Evolutionary conservation across 2,888 invertebrate species (phyloP).

Genomic region (Nephrotoma appendiculata): DNA sequence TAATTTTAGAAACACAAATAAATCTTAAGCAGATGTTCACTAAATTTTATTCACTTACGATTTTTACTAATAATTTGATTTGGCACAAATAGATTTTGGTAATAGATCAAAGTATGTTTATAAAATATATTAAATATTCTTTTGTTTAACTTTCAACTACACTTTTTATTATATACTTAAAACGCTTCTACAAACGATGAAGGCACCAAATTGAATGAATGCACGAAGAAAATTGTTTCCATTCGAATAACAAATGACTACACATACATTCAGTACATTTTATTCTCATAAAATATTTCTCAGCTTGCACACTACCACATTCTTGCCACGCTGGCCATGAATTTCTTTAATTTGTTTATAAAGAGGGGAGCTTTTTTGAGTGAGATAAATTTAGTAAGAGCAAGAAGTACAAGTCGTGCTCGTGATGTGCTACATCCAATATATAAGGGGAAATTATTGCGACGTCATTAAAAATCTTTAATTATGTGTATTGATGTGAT

Average conservation of each 20-base stretch:
- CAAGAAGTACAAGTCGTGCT: not conserved
- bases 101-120: too few relatives aligned
- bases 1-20: not conserved
- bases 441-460: not conserved
- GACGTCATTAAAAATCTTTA: not conserved
- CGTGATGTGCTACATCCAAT: not conserved
- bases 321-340: not conserved
- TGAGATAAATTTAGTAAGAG: too few relatives aligned
- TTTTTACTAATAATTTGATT: not conserved
- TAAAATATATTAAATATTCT: not conserved
- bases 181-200: not conserved
- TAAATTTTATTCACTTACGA: not conserved
- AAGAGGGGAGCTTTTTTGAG: not conserved
- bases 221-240: not conserved
- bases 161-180: not conserved
- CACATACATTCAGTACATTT: not conserved
- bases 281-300: not conserved
- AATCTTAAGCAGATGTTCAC: not conserved
- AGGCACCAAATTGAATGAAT: not conserved
- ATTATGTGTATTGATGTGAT: not conserved
- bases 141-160: not conserved
- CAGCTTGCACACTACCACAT: not conserved
- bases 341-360: not conserved
- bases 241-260: not conserved
- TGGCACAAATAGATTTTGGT: not conserved